These are phyloP conservation scores for Eleutherodactylus coqui DNA, from an alignment of 2,797 vertebrate species.

Conservation along the genomic window DNA sequence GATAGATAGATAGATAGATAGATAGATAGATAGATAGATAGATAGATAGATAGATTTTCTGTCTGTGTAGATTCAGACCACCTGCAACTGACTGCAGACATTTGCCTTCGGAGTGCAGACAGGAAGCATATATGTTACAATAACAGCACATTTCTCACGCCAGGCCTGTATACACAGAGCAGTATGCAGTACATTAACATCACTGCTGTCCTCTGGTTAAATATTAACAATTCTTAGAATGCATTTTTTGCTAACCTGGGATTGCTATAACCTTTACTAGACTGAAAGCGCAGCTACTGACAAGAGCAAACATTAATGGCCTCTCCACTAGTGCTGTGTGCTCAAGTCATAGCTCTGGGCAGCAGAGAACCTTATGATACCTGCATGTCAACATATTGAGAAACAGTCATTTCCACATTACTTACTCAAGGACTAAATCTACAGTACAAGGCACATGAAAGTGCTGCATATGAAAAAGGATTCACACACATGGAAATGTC, in stretches of 20 bases:
- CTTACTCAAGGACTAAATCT: neutral
- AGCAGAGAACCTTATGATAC: conserved; percentile 28
- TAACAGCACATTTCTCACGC: conserved; percentile 29
- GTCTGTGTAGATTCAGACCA: conserved; percentile 22
- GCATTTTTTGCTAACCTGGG: conserved; percentile 60
- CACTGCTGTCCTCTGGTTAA: conserved; percentile 56
- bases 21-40: no score
- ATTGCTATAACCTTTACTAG: conserved; percentile 67
- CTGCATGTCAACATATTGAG: conserved; percentile 22
- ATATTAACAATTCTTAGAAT: conserved; percentile 63
- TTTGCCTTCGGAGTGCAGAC: conserved; percentile 1
- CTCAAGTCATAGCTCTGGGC: conserved; percentile 5
- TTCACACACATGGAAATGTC: neutral
- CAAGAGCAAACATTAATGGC: conserved; percentile 47
- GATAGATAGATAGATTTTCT: no score
- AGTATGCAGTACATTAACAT: neutral
- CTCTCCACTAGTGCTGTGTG: neutral
- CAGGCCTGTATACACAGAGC: conserved; percentile 7
- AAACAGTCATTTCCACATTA: conserved; percentile 7
- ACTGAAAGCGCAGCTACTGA: conserved; percentile 49
- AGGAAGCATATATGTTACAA: conserved; percentile 10
- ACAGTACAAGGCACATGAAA: neutral
- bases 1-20: no score
- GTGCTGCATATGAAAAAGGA: neutral
- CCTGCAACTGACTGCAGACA: neutral